Conservation (phyloP, 2,113 vertebrate genomes). For the Brachypteracias leptosomus region DNA sequence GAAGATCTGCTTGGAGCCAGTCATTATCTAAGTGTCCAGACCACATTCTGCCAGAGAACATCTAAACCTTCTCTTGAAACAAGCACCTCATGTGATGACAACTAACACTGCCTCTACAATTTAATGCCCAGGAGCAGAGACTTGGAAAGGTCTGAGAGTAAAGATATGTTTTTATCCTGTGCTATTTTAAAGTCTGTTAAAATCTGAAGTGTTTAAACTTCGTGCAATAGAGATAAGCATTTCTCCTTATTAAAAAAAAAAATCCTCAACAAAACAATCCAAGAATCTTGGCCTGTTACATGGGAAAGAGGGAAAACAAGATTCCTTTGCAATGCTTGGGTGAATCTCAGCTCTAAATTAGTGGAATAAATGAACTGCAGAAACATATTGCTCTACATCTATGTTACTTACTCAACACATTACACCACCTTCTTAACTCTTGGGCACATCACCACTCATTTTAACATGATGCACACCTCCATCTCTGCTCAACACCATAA, state of each 20-base stretch:
- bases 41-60: neutral
- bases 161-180: neutral
- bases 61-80: neutral
- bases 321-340: neutral
- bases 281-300: neutral
- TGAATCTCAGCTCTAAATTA: neutral
- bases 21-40: neutral
- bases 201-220: neutral
- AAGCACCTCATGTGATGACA: neutral
- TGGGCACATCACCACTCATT: neutral
- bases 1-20: neutral
- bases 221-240: neutral
- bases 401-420: neutral
- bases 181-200: neutral
- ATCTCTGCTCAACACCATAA: neutral
- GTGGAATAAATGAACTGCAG: neutral
- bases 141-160: neutral
- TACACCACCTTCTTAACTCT: neutral
- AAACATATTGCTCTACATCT: neutral
- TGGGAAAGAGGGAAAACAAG: neutral
- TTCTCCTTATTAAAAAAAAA: neutral
- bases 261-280: neutral
- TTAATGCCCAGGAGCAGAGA: neutral
- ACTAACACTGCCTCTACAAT: neutral
- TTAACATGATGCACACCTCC: neutral